These are phyloP conservation scores for Lasioglossum baleicum DNA, from an alignment of 1,140 invertebrate species.

Conservation along the genomic window DNA sequence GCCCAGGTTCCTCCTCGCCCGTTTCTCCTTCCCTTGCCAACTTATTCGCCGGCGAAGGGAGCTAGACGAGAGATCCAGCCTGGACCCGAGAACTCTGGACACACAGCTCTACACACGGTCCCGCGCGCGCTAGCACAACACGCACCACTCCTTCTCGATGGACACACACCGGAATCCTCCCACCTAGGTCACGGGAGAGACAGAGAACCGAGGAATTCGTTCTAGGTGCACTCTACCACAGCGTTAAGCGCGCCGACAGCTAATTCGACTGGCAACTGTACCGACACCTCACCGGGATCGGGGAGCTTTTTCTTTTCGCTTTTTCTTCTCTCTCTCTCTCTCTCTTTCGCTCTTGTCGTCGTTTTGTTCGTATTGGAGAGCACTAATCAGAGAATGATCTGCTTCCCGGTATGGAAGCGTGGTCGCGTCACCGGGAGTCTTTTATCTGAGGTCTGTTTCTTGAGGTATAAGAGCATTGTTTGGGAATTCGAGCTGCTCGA, in stretches of 20 bases:
- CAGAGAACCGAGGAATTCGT: neutral
- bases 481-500: neutral
- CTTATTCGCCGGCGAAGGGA: conserved; percentile 11
- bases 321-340: neutral
- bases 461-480: neutral
- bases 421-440: neutral
- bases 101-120: too few relatives aligned
- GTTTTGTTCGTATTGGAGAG: neutral
- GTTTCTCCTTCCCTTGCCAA: conserved; percentile 38
- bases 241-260: neutral
- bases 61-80: conserved; percentile 9
- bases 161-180: conserved; percentile 68
- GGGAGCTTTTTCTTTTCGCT: neutral
- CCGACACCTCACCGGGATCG: conserved; percentile 43
- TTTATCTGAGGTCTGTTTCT: too few relatives aligned
- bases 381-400: neutral
- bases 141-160: conserved; percentile 58
- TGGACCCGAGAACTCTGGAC: conserved; percentile 26
- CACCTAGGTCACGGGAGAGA: conserved; percentile 51
- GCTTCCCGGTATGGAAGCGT: neutral
- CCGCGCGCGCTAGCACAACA: too few relatives aligned
- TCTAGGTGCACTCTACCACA: too few relatives aligned
- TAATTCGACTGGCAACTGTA: conserved; percentile 63
- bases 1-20: conserved; percentile 37
- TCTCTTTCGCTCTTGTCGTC: neutral